Conservation (phyloP, 2,797 vertebrate species). For the Pempheris klunzingeri region DNA sequence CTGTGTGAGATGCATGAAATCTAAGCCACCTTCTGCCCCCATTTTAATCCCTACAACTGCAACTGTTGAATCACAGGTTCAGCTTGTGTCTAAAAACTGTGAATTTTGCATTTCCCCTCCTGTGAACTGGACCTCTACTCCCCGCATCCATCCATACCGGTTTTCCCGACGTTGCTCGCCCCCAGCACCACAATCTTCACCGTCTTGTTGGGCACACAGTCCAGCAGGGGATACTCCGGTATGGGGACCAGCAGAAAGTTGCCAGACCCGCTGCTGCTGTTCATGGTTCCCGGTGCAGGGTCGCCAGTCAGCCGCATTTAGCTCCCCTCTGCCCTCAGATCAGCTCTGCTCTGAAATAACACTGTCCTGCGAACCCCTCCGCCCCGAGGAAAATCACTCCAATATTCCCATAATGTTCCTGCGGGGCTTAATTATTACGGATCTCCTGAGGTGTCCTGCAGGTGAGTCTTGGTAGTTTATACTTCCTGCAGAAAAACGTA, state of each 20-base stretch:
- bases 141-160: conserved; percentile 81
- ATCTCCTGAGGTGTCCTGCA: neutral
- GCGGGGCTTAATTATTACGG: neutral
- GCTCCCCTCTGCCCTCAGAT: conserved; percentile 50
- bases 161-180: conserved; percentile 93
- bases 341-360: conserved; percentile 33
- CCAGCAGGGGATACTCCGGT: conserved; percentile 90
- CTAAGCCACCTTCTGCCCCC: too few relatives aligned
- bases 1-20: neutral
- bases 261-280: conserved; percentile 87
- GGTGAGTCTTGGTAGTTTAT: neutral
- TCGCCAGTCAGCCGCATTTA: conserved; percentile 84
- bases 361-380: neutral
- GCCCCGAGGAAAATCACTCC: conserved; percentile 10
- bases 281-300: conserved; percentile 87
- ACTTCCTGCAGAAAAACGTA: neutral
- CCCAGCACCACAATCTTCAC: conserved; percentile 94
- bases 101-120: neutral
- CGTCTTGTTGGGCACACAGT: conserved; percentile 90
- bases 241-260: conserved; percentile 94
- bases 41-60: neutral
- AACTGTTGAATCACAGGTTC: neutral
- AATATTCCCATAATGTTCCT: conserved; percentile 2
- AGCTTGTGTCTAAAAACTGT: neutral
- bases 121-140: neutral